Conservation (phyloP, 2,888 invertebrate genomes). For the Drosophila lacicola region DNA sequence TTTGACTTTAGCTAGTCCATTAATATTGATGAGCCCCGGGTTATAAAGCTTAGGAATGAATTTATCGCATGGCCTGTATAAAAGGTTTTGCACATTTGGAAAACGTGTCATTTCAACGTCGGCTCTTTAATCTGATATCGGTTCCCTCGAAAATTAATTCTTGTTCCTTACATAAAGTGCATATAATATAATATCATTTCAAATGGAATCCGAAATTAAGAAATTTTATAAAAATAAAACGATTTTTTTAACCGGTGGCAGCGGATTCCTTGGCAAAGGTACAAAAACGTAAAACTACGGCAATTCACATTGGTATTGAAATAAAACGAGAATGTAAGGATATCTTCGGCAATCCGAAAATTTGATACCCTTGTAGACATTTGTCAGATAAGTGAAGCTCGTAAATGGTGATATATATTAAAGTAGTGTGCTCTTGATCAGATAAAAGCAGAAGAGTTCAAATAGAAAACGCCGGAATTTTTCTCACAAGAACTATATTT, state of each 20-base stretch:
- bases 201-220: constrained; percentile 83
- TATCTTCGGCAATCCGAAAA: too few species aligned
- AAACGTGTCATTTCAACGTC: neutral
- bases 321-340: too few species aligned
- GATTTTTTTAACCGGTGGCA: constrained; percentile 87
- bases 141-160: neutral
- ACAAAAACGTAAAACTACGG: constrained; percentile 7
- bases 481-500: too few species aligned
- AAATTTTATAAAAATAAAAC: constrained; percentile 87
- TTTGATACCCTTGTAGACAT: too few species aligned
- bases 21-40: neutral
- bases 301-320: too few species aligned
- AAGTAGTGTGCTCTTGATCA: too few species aligned
- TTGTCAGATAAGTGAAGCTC: too few species aligned
- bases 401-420: too few species aligned
- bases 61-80: neutral
- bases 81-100: neutral
- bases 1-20: neutral
- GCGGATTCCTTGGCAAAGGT: constrained; percentile 85
- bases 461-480: too few species aligned
- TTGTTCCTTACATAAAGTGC: neutral
- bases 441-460: too few species aligned
- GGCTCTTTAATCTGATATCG: neutral
- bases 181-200: neutral
- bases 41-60: neutral